Conservation (phyloP, 2,888 invertebrate species). For the Trissolcus brochymenae region DNA sequence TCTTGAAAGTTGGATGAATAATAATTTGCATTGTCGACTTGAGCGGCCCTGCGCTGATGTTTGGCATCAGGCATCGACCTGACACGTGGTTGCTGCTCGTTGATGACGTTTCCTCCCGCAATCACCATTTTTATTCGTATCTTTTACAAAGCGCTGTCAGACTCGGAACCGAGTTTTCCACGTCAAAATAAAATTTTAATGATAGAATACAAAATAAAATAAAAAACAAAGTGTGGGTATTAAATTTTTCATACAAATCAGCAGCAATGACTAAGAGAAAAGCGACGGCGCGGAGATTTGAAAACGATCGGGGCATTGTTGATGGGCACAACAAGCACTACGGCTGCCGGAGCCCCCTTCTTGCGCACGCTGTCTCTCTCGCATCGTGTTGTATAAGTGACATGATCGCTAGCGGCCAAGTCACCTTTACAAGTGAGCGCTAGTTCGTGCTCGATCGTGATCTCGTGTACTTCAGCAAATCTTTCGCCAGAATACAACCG, state of each 20-base stretch:
- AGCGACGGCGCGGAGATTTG: constrained; percentile 3
- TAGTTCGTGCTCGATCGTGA: constrained; percentile 51
- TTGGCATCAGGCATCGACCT: constrained; percentile 19
- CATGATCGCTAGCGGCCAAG: constrained; percentile 18
- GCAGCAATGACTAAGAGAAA: background rate
- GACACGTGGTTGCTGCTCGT: constrained; percentile 26
- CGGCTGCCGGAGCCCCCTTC: constrained; percentile 46
- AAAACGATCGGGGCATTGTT: constrained; percentile 9
- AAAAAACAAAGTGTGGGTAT: too few species aligned
- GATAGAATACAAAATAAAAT: background rate
- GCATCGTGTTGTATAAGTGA: constrained; percentile 28
- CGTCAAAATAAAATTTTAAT: background rate
- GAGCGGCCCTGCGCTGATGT: constrained; percentile 21
- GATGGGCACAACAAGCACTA: background rate
- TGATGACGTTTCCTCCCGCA: constrained; percentile 12
- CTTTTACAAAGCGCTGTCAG: too few species aligned
- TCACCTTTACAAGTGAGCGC: constrained; percentile 47
- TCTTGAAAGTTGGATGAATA: background rate
- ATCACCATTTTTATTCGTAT: background rate
- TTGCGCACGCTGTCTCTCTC: constrained; percentile 8
- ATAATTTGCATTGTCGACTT: constrained; percentile 19
- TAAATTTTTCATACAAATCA: background rate
- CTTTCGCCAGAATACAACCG: constrained; percentile 1
- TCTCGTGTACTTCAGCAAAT: background rate
- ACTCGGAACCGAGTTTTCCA: background rate